Percentiles rank a stretch among this genome's conserved stretches.
Evolutionary conservation across 2,113 vertebrate species (phyloP).

Genomic region (Anhinga anhinga): DNA sequence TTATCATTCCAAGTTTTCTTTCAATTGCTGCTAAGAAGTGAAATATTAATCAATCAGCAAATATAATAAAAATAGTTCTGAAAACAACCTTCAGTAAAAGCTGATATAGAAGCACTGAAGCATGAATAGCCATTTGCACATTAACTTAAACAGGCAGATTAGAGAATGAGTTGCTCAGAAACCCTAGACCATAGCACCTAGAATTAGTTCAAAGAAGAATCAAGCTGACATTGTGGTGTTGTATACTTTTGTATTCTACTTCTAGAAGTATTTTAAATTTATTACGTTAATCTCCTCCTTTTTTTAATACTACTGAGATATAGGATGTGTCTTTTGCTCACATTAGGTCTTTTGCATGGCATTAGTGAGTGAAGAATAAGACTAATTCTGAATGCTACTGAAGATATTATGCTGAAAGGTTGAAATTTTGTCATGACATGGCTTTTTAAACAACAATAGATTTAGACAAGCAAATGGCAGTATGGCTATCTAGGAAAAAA

Average conservation of each 20-base stretch:
- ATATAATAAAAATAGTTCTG: constrained; percentile 46
- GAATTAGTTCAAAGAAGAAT: background rate
- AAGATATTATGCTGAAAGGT: background rate
- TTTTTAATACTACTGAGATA: background rate
- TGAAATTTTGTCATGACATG: background rate
- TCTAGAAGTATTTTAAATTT: background rate
- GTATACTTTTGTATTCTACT: background rate
- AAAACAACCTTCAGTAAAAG: constrained; percentile 30
- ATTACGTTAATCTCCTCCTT: background rate
- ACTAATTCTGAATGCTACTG: background rate
- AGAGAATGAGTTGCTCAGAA: constrained; percentile 38
- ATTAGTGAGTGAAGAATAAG: background rate
- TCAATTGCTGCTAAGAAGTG: constrained; percentile 42
- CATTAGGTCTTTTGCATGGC: background rate
- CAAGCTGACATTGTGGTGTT: background rate
- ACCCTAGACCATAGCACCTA: background rate
- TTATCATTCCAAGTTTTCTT: constrained; percentile 28
- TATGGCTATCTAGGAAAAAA: background rate
- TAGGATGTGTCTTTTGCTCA: background rate
- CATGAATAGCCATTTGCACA: constrained; percentile 35
- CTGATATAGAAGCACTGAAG: constrained; percentile 31
- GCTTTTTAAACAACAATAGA: background rate
- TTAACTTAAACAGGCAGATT: background rate
- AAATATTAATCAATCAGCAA: constrained; percentile 69
- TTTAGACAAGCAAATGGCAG: background rate